Percentiles rank a stretch among this genome's conserved stretches.
These are phyloP conservation scores for Peromyscus aztecus DNA, from an alignment of 2,797 vertebrate species.

Conservation along the genomic window DNA sequence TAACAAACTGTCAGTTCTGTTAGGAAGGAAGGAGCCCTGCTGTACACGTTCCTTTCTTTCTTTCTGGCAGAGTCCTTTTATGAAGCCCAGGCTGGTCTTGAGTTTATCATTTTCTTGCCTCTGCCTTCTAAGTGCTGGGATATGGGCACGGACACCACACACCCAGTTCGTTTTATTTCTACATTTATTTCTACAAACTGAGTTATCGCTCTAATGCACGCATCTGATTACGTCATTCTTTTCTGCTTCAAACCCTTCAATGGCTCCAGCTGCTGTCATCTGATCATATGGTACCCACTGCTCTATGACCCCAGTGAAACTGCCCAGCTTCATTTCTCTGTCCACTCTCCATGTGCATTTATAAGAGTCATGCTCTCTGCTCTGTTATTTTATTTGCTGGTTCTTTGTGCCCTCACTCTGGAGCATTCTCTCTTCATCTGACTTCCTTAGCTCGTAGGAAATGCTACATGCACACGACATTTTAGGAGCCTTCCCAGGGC, in stretches of 20 bases:
- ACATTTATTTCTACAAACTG: background rate
- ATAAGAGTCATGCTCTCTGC: background rate
- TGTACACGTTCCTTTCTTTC: too few relatives aligned
- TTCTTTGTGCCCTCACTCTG: background rate
- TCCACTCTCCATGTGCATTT: background rate
- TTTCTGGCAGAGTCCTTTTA: background rate
- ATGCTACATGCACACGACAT: background rate
- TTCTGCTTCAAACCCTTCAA: background rate
- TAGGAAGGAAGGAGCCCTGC: background rate
- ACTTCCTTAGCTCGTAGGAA: background rate
- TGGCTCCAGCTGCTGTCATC: background rate
- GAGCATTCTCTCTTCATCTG: background rate
- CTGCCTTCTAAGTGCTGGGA: background rate
- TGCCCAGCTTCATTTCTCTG: background rate
- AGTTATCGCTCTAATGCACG: background rate
- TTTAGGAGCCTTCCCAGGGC: background rate
- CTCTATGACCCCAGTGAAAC: background rate
- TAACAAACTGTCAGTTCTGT: background rate
- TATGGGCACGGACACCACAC: background rate
- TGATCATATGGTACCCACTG: background rate
- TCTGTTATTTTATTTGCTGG: background rate
- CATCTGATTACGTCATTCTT: background rate
- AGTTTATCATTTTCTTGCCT: background rate
- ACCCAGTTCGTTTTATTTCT: background rate
- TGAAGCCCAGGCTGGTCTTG: background rate